Percentiles rank a stretch among this genome's conserved stretches.
Conservation (phyloP, 2,797 vertebrate genomes). For the Acanthis flammea region DNA sequence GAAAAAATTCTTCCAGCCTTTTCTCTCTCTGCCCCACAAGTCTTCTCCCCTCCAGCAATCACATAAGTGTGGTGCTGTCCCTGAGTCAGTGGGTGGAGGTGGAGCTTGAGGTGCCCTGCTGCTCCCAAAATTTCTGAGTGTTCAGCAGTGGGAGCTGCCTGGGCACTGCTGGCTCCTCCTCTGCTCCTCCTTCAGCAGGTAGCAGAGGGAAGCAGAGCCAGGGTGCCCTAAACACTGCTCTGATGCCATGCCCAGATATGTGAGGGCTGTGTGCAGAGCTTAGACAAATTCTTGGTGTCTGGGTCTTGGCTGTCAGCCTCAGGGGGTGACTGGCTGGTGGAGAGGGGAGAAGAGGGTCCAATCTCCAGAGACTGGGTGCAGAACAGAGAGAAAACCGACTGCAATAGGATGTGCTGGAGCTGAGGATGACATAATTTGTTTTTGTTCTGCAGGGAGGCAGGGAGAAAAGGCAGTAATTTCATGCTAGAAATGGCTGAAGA, state of each 20-base stretch:
- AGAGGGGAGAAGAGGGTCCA: background rate
- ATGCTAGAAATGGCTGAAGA: background rate
- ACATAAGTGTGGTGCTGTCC: fast-evolving
- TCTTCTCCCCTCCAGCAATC: background rate
- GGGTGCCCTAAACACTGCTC: background rate
- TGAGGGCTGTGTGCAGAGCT: background rate
- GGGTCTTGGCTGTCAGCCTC: background rate
- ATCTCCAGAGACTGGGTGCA: background rate
- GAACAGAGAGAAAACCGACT: background rate
- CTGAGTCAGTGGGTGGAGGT: background rate
- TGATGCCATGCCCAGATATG: background rate
- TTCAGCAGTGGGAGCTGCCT: background rate
- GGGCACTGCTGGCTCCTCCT: background rate
- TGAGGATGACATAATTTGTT: background rate
- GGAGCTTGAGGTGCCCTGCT: background rate
- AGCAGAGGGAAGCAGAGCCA: background rate
- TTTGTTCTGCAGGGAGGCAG: background rate
- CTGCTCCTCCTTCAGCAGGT: background rate
- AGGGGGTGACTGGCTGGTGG: background rate
- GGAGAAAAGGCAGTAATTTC: conserved; percentile 17
- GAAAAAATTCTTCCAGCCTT: background rate
- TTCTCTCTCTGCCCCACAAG: background rate
- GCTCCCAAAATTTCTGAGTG: background rate
- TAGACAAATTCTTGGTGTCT: background rate
- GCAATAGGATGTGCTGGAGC: background rate